Evolutionary conservation across 1,140 invertebrate genomes (phyloP), one percentile per base, ranked within the genome.

Genomic region (Diprion similis): DNA sequence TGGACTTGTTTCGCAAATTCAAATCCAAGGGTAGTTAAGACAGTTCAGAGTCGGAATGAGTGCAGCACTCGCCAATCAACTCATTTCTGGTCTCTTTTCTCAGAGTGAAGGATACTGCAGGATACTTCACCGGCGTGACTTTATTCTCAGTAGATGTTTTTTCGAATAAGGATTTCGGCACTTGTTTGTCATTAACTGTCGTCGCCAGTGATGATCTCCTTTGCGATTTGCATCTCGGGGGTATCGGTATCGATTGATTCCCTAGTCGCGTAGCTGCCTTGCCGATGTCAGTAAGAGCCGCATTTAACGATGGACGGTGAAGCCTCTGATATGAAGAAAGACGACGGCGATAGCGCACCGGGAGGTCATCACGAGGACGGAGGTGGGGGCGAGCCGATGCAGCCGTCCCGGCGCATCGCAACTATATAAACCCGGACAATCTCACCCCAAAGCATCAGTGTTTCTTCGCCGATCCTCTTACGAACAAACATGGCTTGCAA

Each of bases 341-440:
- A 68, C 10, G 11, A 68, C 10, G 66, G 18, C 37, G 66, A 45
- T 68, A 18, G 7, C 18, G 66, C 37, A 68, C 51, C 51, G n/a
- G 51, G 51, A 59, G 51, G 51, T 59, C 51, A 59, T 15, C 66
- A 68, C 66, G 66, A 19, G 17, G 66, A 68, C 10, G 66, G 59
- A 15, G 18, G 17, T 18, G 18, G 66, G 66, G 17, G 17, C 37
- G 66, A 13, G 13, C 18, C 66, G 37, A 68, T 68, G 66, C 17
- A 68, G 72, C 78, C 66, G 13, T 68, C 15, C 71, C 71, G 51
- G 75, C 78, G 76, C 79, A 82, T 83, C 79, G 72, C 47, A 72
- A 80, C 82, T 87, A 87, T 88, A 88, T 85, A 88, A 87, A 84
- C 83, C 79, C 82, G 80, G 76, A 65, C 80, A 71, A 82, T 87